Base-by-base conservation (phyloP, 2,797 vertebrate species). In the Hybognathus amarus region DNA sequence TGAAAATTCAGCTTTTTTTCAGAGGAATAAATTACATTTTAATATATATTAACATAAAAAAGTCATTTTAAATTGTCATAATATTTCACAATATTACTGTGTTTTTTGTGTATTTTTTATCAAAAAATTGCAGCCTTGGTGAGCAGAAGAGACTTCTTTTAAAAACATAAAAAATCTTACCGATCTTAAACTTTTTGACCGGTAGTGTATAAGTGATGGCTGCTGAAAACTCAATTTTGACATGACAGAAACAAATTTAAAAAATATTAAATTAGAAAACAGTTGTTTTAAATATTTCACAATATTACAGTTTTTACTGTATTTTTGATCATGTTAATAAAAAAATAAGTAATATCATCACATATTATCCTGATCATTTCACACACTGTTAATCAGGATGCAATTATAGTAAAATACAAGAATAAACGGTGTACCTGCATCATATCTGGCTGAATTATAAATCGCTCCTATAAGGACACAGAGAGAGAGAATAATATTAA, bases 401-500 rank as follows among this genome's bases (percentile, higher is more conserved):
- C 12, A 61, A 27, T 27, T 0, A 7, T 13, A 15, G 47, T 22
- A 74, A 74, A 74, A 74, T 7, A 36, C 20, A 54, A 24, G 33
- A 40, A 24, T 1, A 77, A 27, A 61, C 2, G 8, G 3, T 7
- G 10, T 52, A 99, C 98, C 97, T 99, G 98, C 97, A 99, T 99
- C 89, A 99, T 97, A 83, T 98, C 98, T 0, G 98, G 97, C 90
- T 97, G 95, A 88, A 99, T 91, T 2, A 88, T 87, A 24, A 98
- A 10, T n/a, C 1, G 24, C 0, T 70, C 97, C 98, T 99, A 87
- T 85, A 9, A 86, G 73, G 87, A 24, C 80, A 64, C 85, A 18
- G 83, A 77, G 12, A 66, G 52, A 81, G 33, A n/a, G 3, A 6
- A 59, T 9, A 47, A 27, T 10, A 66, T 45, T 18, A 70, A 54